Evolutionary conservation across 2,888 invertebrate species (phyloP).

Genomic region (Teleiodes luculella): DNA sequence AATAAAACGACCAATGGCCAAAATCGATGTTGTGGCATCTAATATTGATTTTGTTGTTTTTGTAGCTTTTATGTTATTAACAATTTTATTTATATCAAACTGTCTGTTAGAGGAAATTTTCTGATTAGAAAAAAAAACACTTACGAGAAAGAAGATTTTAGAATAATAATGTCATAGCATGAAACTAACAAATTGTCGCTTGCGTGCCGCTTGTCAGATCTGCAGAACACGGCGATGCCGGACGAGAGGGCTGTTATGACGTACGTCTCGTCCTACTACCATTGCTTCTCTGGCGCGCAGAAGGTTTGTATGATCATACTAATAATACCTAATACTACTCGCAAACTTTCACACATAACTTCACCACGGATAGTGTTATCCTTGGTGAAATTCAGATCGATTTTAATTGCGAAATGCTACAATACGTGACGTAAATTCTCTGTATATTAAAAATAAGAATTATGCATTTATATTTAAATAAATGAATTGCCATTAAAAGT

Average conservation of each 20-base stretch:
- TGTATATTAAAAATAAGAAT: no score
- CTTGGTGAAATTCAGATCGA: no score
- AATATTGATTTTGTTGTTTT: constrained; percentile 17
- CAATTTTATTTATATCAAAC: constrained; percentile 37
- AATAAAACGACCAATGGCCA: not conserved
- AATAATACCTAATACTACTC: not conserved
- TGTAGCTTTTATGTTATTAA: constrained; percentile 55
- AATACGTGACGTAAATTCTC: no score
- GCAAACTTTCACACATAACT: no score
- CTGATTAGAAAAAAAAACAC: not conserved
- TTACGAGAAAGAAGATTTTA: not conserved
- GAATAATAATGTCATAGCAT: constrained; percentile 51
- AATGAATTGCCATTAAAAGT: no score
- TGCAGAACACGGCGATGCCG: constrained; percentile 99
- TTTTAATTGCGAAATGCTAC: no score
- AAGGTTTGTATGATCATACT: constrained; percentile 85
- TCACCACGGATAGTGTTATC: no score
- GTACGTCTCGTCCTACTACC: constrained; percentile 99
- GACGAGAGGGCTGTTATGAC: constrained; percentile 99
- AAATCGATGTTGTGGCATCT: constrained; percentile 14
- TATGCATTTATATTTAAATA: no score
- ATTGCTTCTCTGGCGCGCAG: constrained; percentile 99
- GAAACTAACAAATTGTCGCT: constrained; percentile 71
- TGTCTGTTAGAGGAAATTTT: constrained; percentile 27
- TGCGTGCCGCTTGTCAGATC: constrained; percentile 85